Percentiles rank a stretch among this genome's conserved stretches.
Evolutionary conservation across 2,888 invertebrate genomes (phyloP).

Genomic region (Meganola albula): DNA sequence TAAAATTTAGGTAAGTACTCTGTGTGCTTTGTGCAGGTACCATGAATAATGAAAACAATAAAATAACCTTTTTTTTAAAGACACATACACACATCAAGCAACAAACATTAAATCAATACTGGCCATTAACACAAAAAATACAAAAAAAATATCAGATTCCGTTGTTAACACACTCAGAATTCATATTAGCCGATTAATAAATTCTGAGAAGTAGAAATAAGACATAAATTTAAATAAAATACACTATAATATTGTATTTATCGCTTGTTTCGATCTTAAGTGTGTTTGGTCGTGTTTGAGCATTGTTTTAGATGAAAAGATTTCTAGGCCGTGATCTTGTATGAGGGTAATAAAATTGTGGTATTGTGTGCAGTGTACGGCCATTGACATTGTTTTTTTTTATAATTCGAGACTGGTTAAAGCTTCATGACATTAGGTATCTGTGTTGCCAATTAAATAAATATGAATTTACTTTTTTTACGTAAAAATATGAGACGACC

Average conservation of each 20-base stretch:
- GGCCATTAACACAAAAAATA: conserved; percentile 12
- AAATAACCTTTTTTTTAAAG: no score
- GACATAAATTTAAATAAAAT: conserved; percentile 76
- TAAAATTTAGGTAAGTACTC: no score
- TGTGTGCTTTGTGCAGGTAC: no score
- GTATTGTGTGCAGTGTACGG: conserved; percentile 33
- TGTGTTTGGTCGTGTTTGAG: conserved; percentile 32
- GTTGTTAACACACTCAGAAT: conserved; percentile 60
- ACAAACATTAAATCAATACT: conserved; percentile 22
- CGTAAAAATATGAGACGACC: no score
- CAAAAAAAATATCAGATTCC: conserved; percentile 48
- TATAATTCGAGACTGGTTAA: no score
- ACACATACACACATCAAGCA: conserved; percentile 17
- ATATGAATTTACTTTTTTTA: no score
- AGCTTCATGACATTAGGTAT: no score
- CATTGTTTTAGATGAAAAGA: conserved; percentile 56
- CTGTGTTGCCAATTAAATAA: no score
- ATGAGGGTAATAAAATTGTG: conserved; percentile 33
- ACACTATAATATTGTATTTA: conserved; percentile 58
- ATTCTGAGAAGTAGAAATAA: conserved; percentile 69
- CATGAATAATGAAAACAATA: conserved; percentile 12
- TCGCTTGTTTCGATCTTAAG: conserved; percentile 57
- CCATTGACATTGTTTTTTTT: conserved; percentile 25
- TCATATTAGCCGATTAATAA: conserved; percentile 75
- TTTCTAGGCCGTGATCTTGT: conserved; percentile 42